Conservation (phyloP, 2,888 invertebrate species). For the Bombyx huttoni region DNA sequence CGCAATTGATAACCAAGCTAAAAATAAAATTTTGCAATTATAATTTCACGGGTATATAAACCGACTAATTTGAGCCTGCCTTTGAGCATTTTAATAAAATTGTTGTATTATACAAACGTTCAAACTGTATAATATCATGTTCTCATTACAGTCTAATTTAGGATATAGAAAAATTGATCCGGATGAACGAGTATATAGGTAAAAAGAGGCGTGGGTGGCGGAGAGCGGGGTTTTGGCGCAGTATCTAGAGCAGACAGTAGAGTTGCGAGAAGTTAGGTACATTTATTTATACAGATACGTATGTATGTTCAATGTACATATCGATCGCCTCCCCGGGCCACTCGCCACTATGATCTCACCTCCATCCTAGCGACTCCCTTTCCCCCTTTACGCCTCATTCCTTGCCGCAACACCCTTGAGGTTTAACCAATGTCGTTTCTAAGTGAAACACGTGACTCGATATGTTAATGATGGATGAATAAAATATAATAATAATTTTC, state of each 20-base stretch:
- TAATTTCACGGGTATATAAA: too few species aligned
- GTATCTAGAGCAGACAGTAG: slow-evolving; percentile 69
- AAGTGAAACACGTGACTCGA: slow-evolving; percentile 21
- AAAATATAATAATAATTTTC: not conserved
- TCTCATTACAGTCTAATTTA: too few species aligned
- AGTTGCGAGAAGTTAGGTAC: slow-evolving; percentile 69
- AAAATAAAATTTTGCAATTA: too few species aligned
- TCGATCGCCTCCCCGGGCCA: slow-evolving; percentile 70
- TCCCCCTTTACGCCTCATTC: slow-evolving; percentile 29
- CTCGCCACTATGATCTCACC: slow-evolving; percentile 73
- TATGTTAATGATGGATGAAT: slow-evolving; percentile 2
- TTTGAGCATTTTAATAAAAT: too few species aligned
- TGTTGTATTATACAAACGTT: too few species aligned
- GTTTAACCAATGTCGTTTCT: slow-evolving; percentile 41
- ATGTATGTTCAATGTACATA: slow-evolving; percentile 72
- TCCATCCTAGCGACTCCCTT: slow-evolving; percentile 60
- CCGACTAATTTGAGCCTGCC: too few species aligned
- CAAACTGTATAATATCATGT: too few species aligned
- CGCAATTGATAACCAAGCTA: too few species aligned
- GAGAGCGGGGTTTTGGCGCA: slow-evolving; percentile 63
- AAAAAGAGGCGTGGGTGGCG: slow-evolving; percentile 31
- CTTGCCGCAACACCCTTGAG: slow-evolving; percentile 50
- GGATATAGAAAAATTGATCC: slow-evolving; percentile 20
- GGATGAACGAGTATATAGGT: slow-evolving; percentile 31
- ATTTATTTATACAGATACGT: slow-evolving; percentile 66